phyloP scores from a whole-genome alignment of 2,888 invertebrate genomes.

The Cetonia aurata region DNA sequence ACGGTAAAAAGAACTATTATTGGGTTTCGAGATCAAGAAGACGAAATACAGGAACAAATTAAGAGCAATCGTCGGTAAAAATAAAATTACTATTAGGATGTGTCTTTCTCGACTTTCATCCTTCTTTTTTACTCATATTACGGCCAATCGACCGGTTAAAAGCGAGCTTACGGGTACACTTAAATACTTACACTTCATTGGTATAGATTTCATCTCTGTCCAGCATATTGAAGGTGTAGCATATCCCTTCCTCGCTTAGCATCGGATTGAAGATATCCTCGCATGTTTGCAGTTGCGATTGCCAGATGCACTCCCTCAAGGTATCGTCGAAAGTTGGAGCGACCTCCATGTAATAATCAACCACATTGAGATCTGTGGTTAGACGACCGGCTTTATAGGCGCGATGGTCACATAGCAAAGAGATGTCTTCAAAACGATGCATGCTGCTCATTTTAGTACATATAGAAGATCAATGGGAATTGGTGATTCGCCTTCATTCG shows the following conservation, averaged over 20 bases:
- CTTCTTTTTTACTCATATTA: no score
- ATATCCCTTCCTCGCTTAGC: slow-evolving; percentile 80
- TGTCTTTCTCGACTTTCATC: no score
- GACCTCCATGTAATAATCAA: slow-evolving; percentile 69
- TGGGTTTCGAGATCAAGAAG: no score
- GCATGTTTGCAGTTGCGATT: slow-evolving; percentile 68
- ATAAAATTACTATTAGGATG: no score
- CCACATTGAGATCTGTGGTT: slow-evolving; percentile 69
- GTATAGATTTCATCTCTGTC: slow-evolving; percentile 73
- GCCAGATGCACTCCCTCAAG: slow-evolving; percentile 66
- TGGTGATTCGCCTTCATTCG: no score
- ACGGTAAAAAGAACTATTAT: no score
- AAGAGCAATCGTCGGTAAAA: no score
- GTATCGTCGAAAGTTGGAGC: slow-evolving; percentile 62
- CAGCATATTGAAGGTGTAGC: slow-evolving; percentile 80
- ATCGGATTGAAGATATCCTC: slow-evolving; percentile 74
- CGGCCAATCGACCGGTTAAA: no score
- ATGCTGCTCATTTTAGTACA: slow-evolving; percentile 28
- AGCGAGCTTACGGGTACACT: no score
- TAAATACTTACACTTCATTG: slow-evolving; percentile 69
- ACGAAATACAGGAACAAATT: no score
- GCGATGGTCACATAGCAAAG: slow-evolving; percentile 73
- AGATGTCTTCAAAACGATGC: slow-evolving; percentile 68
- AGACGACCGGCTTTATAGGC: slow-evolving; percentile 69
- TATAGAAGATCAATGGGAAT: no score